These are phyloP conservation scores for Solea senegalensis DNA, from an alignment of 2,113 vertebrate species.

Conservation along the genomic window DNA sequence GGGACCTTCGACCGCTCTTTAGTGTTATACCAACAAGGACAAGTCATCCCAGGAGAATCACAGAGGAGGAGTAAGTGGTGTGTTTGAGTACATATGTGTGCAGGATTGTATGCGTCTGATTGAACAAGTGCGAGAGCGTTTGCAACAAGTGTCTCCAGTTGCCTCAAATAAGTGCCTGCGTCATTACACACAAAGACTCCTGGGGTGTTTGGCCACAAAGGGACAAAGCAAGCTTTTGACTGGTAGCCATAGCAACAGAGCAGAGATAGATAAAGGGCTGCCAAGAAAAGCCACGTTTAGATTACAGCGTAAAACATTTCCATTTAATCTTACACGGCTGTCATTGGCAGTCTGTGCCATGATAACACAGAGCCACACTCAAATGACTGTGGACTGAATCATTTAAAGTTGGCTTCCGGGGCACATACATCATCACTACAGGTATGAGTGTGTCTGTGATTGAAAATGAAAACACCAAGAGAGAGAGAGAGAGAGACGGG, in stretches of 20 bases:
- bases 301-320: constrained; percentile 59
- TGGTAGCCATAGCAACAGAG: constrained; percentile 74
- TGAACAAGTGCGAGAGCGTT: background rate
- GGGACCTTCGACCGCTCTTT: constrained; percentile 36
- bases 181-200: constrained; percentile 57
- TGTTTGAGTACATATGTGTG: constrained; percentile 23
- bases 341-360: constrained; percentile 22
- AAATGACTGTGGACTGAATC: constrained; percentile 16
- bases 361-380: constrained; percentile 30
- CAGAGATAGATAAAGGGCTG: constrained; percentile 64
- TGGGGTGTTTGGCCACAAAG: constrained; percentile 64
- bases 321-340: constrained; percentile 39
- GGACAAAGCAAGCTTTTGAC: constrained; percentile 75
- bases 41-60: constrained; percentile 34
- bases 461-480: constrained; percentile 3
- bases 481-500: background rate
- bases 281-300: constrained; percentile 62
- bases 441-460: constrained; percentile 7
- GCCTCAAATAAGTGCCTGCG: constrained; percentile 46
- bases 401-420: constrained; percentile 37
- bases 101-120: background rate
- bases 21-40: constrained; percentile 36
- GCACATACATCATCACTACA: constrained; percentile 27
- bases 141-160: constrained; percentile 50
- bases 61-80: background rate